Evolutionary conservation across 1,140 invertebrate genomes (phyloP).

Genomic region (Dendrolimus punctatus): DNA sequence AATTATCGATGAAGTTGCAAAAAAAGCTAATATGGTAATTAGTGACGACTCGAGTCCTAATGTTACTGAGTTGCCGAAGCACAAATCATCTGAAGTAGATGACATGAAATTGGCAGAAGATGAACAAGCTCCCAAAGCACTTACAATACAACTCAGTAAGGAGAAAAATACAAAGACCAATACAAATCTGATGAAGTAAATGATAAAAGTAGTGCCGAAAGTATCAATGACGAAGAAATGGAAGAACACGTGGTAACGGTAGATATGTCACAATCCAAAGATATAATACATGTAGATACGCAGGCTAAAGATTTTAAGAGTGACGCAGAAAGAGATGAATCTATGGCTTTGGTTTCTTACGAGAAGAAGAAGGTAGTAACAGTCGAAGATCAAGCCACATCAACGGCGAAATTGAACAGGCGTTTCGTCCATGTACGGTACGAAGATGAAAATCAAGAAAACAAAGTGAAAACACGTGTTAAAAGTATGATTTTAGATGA

Average conservation of each 20-base stretch:
- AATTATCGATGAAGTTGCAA: neutral
- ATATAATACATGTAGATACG: neutral
- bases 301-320: neutral
- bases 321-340: neutral
- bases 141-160: conserved; percentile 5
- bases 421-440: conserved; percentile 14
- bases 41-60: conserved; percentile 2
- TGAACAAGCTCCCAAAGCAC: conserved; percentile 8
- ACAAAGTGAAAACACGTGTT: neutral
- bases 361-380: neutral
- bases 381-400: neutral
- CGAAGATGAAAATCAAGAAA: conserved; percentile 6
- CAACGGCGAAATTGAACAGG: conserved; percentile 3
- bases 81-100: neutral
- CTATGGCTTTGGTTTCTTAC: no score
- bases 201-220: neutral
- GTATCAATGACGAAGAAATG: conserved; percentile 4
- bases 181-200: neutral
- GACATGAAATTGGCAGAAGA: conserved; percentile 14
- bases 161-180: neutral
- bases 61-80: neutral
- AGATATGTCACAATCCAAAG: conserved; percentile 3
- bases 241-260: conserved; percentile 9
- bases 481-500: neutral
- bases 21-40: conserved; percentile 10